Evolutionary conservation across 2,888 invertebrate species (phyloP), one percentile per base, ranked within the genome.

Genomic region (Ormyrus thymus): DNA sequence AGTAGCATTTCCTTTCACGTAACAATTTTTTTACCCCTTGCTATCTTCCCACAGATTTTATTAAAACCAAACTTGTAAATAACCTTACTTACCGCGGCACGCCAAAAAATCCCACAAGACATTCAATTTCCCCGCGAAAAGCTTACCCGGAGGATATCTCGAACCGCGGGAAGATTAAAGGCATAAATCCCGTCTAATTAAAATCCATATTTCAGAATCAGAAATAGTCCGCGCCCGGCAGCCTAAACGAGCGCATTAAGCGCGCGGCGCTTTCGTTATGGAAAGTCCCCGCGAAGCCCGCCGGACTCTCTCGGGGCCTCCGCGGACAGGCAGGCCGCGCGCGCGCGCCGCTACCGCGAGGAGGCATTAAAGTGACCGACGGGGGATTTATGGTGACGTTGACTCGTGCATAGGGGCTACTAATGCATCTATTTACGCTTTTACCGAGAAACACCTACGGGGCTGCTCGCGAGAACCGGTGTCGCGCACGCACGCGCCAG

Each of bases 341-440:
- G n/a, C n/a, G n/a, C n/a, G n/a, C n/a, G n/a, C n/a, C n/a, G n/a
- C n/a, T 7, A 81, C 77, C 78, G 80, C 13, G 15, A 9, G 50
- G 1, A 7, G 11, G 56, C 29, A 56, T 70, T 72, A 75, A 71
- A 81, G 78, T 78, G 75, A 73, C 76, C 79, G 70, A 51, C 64
- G 9, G 46, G 72, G 66, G 75, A 75, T 80, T 80, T 78, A 80
- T 62, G 75, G 66, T 61, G 74, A 70, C 77, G 80, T 71, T 80
- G 74, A 77, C 74, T 78, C 80, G 15, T 58, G 65, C 78, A 29
- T 29, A 69, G 46, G 29, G n/a, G 45, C 56, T 55, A 56, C 69
- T 80, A 76, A 76, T 74, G 69, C 81, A 73, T 76, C 78, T 72
- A 72, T 81, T 78, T 78, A 51, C 72, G 76, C 76, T 73, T 73